phyloP scores from a whole-genome alignment of 2,888 invertebrate genomes.

The Philaethria dido region DNA sequence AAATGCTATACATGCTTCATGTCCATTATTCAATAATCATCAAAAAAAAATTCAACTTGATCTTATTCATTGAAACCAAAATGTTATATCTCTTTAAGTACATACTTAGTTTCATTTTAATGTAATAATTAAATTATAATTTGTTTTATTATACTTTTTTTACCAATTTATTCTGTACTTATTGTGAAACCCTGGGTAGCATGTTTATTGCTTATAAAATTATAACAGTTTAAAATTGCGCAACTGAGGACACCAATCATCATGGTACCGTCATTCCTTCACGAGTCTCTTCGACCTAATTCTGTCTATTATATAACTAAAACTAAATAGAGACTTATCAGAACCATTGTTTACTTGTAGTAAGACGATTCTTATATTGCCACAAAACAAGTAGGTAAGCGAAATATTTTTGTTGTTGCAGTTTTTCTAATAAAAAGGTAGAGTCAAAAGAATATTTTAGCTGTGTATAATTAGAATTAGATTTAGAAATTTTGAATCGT shows the following conservation, averaged over 20 bases:
- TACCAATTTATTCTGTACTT: background rate
- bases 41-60: too few species aligned
- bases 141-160: background rate
- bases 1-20: background rate
- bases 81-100: background rate
- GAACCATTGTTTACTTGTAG: background rate
- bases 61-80: background rate
- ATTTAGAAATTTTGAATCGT: background rate
- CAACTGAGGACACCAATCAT: constrained; percentile 38
- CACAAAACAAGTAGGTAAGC: background rate
- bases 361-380: background rate
- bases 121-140: background rate
- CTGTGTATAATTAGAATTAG: too few species aligned
- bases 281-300: constrained; percentile 29
- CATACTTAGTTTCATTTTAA: background rate
- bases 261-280: constrained; percentile 33
- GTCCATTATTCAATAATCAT: background rate
- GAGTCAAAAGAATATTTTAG: too few species aligned
- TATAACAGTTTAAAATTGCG: constrained; percentile 41
- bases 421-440: too few species aligned
- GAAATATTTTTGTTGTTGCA: background rate
- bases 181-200: constrained; percentile 30
- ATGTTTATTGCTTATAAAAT: constrained; percentile 37
- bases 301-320: constrained; percentile 16
- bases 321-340: background rate